Percentiles rank a stretch among this genome's conserved stretches.
Conservation (phyloP, 2,797 vertebrate species). For the Anguilla marmorata region DNA sequence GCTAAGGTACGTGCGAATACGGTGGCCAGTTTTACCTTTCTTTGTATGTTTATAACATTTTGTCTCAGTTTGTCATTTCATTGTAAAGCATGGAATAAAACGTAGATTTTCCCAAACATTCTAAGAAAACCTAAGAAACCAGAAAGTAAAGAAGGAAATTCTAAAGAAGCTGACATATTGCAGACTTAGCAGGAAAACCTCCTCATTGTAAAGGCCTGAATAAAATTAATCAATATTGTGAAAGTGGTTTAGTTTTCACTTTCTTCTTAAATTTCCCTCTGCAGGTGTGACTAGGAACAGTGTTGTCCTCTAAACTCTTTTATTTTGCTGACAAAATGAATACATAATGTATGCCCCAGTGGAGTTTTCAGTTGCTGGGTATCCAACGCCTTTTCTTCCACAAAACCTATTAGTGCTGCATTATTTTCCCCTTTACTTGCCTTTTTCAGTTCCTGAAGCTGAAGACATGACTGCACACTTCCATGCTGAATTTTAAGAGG, state of each 20-base stretch:
- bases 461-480: not conserved
- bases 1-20: too few species aligned
- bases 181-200: not conserved
- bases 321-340: not conserved
- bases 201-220: not conserved
- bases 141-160: not conserved
- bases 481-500: not conserved
- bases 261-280: not conserved
- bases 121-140: too few species aligned
- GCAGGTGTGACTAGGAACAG: not conserved
- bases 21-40: too few species aligned
- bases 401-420: not conserved
- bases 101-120: too few species aligned
- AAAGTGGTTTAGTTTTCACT: not conserved
- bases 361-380: not conserved
- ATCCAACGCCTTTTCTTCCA: not conserved
- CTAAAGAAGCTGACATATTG: not conserved
- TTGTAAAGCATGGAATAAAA: too few species aligned
- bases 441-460: not conserved
- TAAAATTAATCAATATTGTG: not conserved
- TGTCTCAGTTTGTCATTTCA: too few species aligned
- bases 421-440: slow-evolving; percentile 12
- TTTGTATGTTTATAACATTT: too few species aligned
- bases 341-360: not conserved
- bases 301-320: not conserved